phyloP scores from a whole-genome alignment of 2,888 invertebrate genomes.

The Myathropa florea region DNA sequence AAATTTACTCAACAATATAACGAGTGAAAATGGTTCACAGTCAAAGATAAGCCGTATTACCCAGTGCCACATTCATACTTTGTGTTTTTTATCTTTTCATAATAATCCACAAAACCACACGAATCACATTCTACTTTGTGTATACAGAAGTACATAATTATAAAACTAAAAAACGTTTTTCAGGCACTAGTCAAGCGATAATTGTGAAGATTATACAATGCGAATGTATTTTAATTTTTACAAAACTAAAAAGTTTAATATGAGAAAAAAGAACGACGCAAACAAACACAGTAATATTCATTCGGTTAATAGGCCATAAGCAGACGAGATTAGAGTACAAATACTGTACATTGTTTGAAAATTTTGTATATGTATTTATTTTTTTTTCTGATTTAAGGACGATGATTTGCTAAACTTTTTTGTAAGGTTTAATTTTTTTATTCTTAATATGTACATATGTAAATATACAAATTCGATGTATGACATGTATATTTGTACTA shows the following conservation, averaged over 20 bases:
- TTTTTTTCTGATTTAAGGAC: too few relatives aligned
- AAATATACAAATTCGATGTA: too few relatives aligned
- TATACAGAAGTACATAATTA: not conserved
- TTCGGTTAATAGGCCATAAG: too few relatives aligned
- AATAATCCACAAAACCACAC: conserved; percentile 48
- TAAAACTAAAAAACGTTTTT: conserved; percentile 41
- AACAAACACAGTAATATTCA: not conserved
- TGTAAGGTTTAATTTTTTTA: too few relatives aligned
- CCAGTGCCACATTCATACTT: conserved; percentile 53
- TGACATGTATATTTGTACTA: too few relatives aligned
- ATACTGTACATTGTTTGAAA: too few relatives aligned
- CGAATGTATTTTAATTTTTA: not conserved
- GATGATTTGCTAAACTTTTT: too few relatives aligned
- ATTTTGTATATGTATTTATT: too few relatives aligned
- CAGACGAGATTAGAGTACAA: too few relatives aligned
- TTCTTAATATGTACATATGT: too few relatives aligned
- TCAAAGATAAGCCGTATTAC: conserved; percentile 4
- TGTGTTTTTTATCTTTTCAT: conserved; percentile 55
- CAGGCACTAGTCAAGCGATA: conserved; percentile 20
- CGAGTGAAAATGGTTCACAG: conserved; percentile 29
- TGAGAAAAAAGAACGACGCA: not conserved
- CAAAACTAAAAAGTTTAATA: not conserved
- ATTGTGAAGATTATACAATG: conserved; percentile 3
- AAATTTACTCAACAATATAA: conserved; percentile 65
- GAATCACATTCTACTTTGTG: not conserved